These are phyloP conservation scores for Creontiades dilutus DNA, from an alignment of 2,888 invertebrate species.

Conservation along the genomic window DNA sequence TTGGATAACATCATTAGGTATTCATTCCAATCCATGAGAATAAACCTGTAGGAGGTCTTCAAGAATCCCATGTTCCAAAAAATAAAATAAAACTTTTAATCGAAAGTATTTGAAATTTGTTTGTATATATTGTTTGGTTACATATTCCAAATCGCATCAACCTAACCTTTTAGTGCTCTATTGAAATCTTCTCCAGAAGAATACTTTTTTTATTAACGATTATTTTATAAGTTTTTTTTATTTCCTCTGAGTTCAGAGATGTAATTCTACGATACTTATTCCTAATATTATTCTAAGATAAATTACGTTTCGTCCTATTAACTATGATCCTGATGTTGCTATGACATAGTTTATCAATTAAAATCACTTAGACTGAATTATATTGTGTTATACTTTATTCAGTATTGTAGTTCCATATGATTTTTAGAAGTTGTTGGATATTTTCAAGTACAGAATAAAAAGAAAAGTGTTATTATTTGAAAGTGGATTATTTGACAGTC, in stretches of 20 bases:
- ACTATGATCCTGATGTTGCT: slow-evolving; percentile 12
- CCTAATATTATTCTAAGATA: background rate
- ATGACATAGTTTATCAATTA: slow-evolving; percentile 36
- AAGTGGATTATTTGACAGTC: background rate
- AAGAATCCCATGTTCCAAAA: slow-evolving; percentile 5
- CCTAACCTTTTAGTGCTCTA: slow-evolving; percentile 15
- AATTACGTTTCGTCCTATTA: background rate
- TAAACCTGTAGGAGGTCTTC: background rate
- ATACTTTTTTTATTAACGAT: slow-evolving; percentile 32
- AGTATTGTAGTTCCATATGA: slow-evolving; percentile 63
- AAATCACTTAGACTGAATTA: slow-evolving; percentile 66
- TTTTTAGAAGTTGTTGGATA: slow-evolving; percentile 67
- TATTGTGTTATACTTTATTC: slow-evolving; percentile 62
- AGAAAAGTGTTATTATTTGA: slow-evolving; percentile 41
- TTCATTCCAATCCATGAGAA: slow-evolving; percentile 10
- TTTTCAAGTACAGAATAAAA: slow-evolving; percentile 64
- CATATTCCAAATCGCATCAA: background rate
- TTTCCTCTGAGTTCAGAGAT: background rate
- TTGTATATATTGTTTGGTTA: slow-evolving; percentile 20
- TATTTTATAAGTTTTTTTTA: slow-evolving; percentile 31
- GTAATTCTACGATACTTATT: background rate
- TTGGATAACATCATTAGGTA: background rate
- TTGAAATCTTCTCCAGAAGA: background rate
- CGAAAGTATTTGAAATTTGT: background rate
- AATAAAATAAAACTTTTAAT: background rate